These are phyloP conservation scores for Muraenolepis orangiensis DNA, from an alignment of 2,797 vertebrate species.

Conservation along the genomic window DNA sequence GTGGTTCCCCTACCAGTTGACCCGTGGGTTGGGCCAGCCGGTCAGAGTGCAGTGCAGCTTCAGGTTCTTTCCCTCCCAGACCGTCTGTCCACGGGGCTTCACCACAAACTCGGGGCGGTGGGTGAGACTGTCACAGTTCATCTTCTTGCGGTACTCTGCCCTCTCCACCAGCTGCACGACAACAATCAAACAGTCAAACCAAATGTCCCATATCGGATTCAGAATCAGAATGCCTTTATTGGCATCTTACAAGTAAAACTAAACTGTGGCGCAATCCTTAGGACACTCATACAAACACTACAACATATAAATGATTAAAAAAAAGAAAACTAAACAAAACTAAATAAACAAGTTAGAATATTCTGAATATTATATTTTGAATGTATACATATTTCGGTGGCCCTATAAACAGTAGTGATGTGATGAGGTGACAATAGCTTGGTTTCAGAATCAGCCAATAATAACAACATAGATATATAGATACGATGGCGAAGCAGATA, in stretches of 20 bases:
- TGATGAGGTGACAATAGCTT: no score
- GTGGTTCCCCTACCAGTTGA: slow-evolving; percentile 81
- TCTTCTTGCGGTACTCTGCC: slow-evolving; percentile 83
- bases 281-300: no score
- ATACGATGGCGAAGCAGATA: background rate
- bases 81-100: slow-evolving; percentile 88
- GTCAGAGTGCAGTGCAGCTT: slow-evolving; percentile 88
- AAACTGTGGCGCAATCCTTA: no score
- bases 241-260: no score
- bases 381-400: no score
- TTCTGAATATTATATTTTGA: no score
- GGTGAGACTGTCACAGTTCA: slow-evolving; percentile 89
- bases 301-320: background rate
- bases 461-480: background rate
- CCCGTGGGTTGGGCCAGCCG: slow-evolving; percentile 92
- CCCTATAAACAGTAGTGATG: no score
- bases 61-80: slow-evolving; percentile 90
- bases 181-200: background rate
- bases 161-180: slow-evolving; percentile 84
- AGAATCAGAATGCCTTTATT: no score
- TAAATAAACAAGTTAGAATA: no score
- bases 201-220: background rate
- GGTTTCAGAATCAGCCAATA: background rate
- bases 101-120: slow-evolving; percentile 89
- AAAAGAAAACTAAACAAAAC: background rate